Conservation (phyloP, 2,113 vertebrate species). For the Larimichthys crocea region DNA sequence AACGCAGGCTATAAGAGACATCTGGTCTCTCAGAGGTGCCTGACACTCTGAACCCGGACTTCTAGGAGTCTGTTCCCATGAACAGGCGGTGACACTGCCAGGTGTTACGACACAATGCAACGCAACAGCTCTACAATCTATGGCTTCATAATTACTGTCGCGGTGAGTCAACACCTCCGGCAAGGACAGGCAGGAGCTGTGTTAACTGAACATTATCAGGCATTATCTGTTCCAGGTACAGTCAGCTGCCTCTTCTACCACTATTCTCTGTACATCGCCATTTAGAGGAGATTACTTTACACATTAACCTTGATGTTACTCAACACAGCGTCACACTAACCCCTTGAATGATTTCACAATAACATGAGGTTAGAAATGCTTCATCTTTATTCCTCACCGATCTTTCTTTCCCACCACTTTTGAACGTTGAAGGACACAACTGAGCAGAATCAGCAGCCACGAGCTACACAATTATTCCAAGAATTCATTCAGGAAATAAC, state of each 20-base stretch:
- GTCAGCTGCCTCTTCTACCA: not conserved
- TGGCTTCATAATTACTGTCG: not conserved
- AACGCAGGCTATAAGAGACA: not conserved
- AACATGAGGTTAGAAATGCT: not conserved
- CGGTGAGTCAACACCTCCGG: slow-evolving; percentile 1
- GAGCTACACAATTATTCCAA: not conserved
- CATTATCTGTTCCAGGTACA: not conserved
- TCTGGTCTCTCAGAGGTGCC: not conserved
- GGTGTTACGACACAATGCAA: slow-evolving; percentile 10
- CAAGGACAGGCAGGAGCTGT: not conserved
- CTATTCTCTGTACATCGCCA: not conserved
- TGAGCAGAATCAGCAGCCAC: too few species aligned
- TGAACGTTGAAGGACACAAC: not conserved
- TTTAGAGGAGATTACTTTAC: slow-evolving; percentile 9
- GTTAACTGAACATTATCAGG: not conserved
- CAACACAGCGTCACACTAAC: not conserved
- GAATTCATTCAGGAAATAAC: not conserved
- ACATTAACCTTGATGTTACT: slow-evolving; percentile 6
- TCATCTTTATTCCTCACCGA: not conserved
- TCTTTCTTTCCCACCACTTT: not conserved
- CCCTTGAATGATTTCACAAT: not conserved
- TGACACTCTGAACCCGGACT: not conserved
- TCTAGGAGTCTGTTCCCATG: not conserved
- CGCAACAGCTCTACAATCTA: not conserved
- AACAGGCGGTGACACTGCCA: not conserved